Base-by-base conservation (phyloP, 1,140 invertebrate genomes). In the Procambarus virginalis region DNA sequence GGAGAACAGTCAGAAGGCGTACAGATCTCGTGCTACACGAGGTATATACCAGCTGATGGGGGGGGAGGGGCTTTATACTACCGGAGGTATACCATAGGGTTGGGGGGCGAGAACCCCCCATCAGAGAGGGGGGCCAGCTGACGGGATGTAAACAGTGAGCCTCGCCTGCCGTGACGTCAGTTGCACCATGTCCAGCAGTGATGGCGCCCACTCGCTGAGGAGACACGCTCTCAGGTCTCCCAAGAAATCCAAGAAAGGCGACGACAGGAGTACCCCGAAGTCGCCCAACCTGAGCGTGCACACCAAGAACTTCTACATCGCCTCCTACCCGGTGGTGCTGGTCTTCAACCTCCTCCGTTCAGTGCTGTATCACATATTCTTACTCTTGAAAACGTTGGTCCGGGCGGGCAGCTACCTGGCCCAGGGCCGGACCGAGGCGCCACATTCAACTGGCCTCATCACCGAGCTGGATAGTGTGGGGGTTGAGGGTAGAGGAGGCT, bases 221-320 rank as follows among this genome's bases (percentile, higher is more conserved):
- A 86, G 90, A 49, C 81, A 84, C 70, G 78, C 81, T 8, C 17
- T 91, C 17, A 84, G 81, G 81, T 91, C 90, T 84, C 85, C 90
- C 84, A 91, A 91, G 86, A 91, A 87, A 88, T 60, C 80, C 22
- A 88, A 88, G 58, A 91, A 90, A 81, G 70, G 76, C 51, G 86
- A 91, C 70, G 85, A 88, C 79, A 88, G 77, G 70, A 73, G 86
- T 14, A 9, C n/a, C 45, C 34, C 34, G 0, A 88, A 73, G 79
- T 83, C 79, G 8, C 73, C 58, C 12, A 84, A 55, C 79, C 55
- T 87, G 17, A 91, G 76, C 84, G 81, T 91, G 2, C 85, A 91
- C 68, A 83, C 64, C 8, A 91, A 91, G 76, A 91, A 86, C 81
- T 91, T 91, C 80, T 91, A 91, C 73, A 80, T 91, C 45, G 90